Conservation (phyloP, 2,888 invertebrate genomes). For the Drosophila affinis region DNA sequence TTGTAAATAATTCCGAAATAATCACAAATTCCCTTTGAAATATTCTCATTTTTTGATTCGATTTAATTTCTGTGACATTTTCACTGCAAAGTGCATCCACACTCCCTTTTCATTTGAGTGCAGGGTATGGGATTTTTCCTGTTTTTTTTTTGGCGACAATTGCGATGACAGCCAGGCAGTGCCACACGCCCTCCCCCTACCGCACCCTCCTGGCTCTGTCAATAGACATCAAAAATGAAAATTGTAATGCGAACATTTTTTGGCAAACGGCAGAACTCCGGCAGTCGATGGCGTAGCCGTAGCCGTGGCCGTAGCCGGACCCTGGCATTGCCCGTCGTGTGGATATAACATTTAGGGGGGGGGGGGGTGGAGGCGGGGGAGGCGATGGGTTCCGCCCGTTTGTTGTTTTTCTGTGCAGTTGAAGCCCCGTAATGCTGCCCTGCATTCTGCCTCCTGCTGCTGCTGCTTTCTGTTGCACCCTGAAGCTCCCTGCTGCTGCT, state of each 20-base stretch:
- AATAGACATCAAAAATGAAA: slow-evolving; percentile 77
- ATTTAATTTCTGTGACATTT: not conserved
- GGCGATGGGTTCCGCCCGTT: slow-evolving; percentile 54
- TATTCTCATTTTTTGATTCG: not conserved
- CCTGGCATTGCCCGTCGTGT: slow-evolving; percentile 56
- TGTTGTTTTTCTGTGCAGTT: slow-evolving; percentile 67
- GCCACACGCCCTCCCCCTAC: not conserved
- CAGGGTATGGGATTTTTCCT: slow-evolving; percentile 25
- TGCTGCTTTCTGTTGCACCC: not conserved
- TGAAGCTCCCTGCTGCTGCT: not conserved
- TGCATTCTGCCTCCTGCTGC: not conserved
- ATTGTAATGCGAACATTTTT: slow-evolving; percentile 73
- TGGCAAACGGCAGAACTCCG: slow-evolving; percentile 30
- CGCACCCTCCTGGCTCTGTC: slow-evolving; percentile 50
- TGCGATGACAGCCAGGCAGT: slow-evolving; percentile 41
- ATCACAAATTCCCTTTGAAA: not conserved
- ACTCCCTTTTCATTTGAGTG: not conserved
- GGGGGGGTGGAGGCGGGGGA: slow-evolving; percentile 30
- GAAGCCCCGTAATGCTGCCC: too few species aligned
- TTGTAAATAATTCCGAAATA: not conserved
- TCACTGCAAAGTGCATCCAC: not conserved
- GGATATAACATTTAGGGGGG: slow-evolving; percentile 35
- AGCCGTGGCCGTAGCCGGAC: slow-evolving; percentile 43
- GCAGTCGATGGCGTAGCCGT: slow-evolving; percentile 22
- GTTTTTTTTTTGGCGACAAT: slow-evolving; percentile 29